phyloP scores from a whole-genome alignment of 1,140 invertebrate genomes.

The Tetraneura akinire region DNA sequence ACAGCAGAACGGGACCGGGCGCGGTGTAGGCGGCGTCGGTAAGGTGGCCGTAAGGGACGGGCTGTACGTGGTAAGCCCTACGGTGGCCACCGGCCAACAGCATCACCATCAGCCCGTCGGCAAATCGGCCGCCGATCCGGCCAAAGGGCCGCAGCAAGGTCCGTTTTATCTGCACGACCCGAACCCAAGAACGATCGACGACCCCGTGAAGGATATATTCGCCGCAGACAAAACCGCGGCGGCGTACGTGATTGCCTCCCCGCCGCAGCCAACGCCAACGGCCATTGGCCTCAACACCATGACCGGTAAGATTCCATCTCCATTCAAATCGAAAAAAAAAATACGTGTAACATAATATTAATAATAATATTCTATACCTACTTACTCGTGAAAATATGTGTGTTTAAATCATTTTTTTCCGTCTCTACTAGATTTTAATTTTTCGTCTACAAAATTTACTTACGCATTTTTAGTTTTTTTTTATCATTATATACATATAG shows the following conservation, averaged over 20 bases:
- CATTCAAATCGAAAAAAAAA: too few species aligned
- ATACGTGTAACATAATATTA: too few species aligned
- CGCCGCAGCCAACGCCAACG: constrained; percentile 58
- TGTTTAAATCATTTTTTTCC: too few species aligned
- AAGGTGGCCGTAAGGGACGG: constrained; percentile 43
- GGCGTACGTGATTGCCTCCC: constrained; percentile 37
- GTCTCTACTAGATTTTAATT: too few species aligned
- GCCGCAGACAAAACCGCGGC: constrained; percentile 56
- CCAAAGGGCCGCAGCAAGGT: constrained; percentile 60
- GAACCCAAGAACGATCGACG: constrained; percentile 67
- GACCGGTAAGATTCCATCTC: constrained; percentile 20
- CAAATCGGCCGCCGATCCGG: constrained; percentile 22
- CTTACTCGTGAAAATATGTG: too few species aligned
- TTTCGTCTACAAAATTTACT: too few species aligned
- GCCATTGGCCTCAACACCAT: constrained; percentile 59
- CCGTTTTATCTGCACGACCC: constrained; percentile 84
- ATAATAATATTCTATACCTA: too few species aligned
- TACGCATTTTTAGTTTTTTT: too few species aligned
- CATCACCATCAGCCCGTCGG: not conserved
- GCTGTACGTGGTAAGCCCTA: constrained; percentile 7
- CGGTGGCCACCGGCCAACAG: not conserved
- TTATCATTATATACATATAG: too few species aligned
- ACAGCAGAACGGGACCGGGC: constrained; percentile 15
- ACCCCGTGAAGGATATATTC: constrained; percentile 78
- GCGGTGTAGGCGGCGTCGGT: not conserved